A percentile compares a stretch with the other conserved stretches of the same genome.
phyloP scores from a whole-genome alignment of 2,888 invertebrate species.

The Cryptophagus acutangulus region DNA sequence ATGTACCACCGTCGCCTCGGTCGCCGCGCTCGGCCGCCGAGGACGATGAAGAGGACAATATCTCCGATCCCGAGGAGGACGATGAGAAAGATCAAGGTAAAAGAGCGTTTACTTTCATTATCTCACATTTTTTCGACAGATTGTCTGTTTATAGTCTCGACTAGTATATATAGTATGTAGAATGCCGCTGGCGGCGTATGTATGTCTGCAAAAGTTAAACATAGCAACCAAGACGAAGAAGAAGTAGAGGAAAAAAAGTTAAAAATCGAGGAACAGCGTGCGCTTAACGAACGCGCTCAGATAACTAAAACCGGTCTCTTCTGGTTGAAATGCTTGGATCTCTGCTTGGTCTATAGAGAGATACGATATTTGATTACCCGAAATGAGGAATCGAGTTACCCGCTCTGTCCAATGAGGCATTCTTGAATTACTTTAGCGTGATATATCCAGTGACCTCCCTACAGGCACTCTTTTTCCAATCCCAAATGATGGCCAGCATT shows the following conservation, averaged over 20 bases:
- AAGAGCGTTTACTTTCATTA: slow-evolving; percentile 8
- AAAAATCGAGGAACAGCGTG: too few relatives aligned
- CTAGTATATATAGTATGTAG: too few relatives aligned
- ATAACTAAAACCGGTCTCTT: slow-evolving; percentile 15
- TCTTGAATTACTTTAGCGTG: slow-evolving; percentile 9
- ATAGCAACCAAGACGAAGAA: too few relatives aligned
- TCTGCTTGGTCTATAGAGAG: too few relatives aligned
- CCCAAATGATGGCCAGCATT: slow-evolving; percentile 3
- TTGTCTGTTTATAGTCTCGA: slow-evolving; percentile 8
- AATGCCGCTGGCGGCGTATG: slow-evolving; percentile 5
- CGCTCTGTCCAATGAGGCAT: slow-evolving; percentile 5
- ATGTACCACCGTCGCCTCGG: slow-evolving; percentile 53
- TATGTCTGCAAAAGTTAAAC: slow-evolving; percentile 10
- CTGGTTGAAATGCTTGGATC: not conserved
- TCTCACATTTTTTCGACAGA: slow-evolving; percentile 4
- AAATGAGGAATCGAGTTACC: slow-evolving; percentile 24
- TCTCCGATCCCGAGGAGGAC: slow-evolving; percentile 80
- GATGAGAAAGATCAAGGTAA: slow-evolving; percentile 77
- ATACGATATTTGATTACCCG: slow-evolving; percentile 22
- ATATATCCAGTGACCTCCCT: slow-evolving; percentile 13
- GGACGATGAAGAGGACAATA: slow-evolving; percentile 81
- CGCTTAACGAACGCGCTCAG: not conserved
- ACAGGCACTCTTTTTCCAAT: slow-evolving; percentile 4
- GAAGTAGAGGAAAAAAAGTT: too few relatives aligned
- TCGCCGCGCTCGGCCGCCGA: slow-evolving; percentile 65